Conservation (phyloP, 1,140 invertebrate species). For the Drosophila carrolli region DNA sequence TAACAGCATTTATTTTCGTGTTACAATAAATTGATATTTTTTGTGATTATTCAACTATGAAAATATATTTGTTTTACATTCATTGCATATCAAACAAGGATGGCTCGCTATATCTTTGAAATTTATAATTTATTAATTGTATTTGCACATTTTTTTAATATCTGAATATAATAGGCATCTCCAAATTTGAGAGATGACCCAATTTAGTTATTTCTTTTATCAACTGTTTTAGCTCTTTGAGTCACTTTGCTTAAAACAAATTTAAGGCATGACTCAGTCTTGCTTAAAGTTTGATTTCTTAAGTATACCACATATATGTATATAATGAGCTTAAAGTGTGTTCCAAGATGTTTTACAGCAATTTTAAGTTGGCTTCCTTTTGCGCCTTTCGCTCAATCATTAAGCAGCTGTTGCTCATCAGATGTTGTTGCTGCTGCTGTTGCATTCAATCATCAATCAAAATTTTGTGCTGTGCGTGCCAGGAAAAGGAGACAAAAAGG, state of each 20-base stretch:
- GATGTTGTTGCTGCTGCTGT: constrained; percentile 34
- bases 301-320: not conserved
- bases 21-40: not conserved
- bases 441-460: constrained; percentile 82
- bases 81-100: too few relatives aligned
- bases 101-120: not conserved
- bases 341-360: constrained; percentile 22
- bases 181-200: not conserved
- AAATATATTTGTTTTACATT: not conserved
- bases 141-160: too few relatives aligned
- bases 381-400: constrained; percentile 65
- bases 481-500: constrained; percentile 26
- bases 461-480: constrained; percentile 76
- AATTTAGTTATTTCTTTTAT: not conserved
- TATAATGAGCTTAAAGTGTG: constrained; percentile 25
- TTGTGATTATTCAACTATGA: not conserved
- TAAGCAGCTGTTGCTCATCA: constrained; percentile 80
- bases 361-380: constrained; percentile 52
- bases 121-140: not conserved
- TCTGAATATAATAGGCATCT: too few relatives aligned
- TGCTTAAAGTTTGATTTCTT: constrained; percentile 9
- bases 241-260: not conserved
- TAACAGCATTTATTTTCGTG: not conserved
- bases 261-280: constrained; percentile 5
- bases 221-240: not conserved